Conservation (phyloP, 1,140 invertebrate genomes). For the Oppia nitens region DNA sequence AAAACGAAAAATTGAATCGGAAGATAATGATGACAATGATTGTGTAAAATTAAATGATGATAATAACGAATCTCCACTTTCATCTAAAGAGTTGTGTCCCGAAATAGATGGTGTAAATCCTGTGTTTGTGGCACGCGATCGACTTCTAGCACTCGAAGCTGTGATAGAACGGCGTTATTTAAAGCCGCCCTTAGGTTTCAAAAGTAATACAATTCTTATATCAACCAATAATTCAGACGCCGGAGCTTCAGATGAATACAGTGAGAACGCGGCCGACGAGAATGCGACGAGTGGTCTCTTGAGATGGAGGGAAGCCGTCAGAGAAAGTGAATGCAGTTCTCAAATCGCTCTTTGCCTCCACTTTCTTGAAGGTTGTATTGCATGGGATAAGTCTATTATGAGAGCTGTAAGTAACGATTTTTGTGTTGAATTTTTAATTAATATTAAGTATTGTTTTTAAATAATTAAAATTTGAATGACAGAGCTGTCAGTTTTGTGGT, state of each 20-base stretch:
- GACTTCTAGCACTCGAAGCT: conserved; percentile 62
- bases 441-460: not conserved
- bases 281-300: conserved; percentile 38
- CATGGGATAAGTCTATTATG: conserved; percentile 98
- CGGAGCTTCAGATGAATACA: conserved; percentile 9
- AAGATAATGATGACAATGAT: not conserved
- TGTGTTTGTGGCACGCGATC: conserved; percentile 49
- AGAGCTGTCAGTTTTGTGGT: conserved; percentile 93
- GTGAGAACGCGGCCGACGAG: conserved; percentile 18
- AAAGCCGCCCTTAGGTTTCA: conserved; percentile 65
- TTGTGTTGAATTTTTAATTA: not conserved
- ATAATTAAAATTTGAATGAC: conserved; percentile 22
- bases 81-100: not conserved
- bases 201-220: conserved; percentile 7
- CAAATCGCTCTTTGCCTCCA: conserved; percentile 67
- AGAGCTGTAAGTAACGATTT: conserved; percentile 63
- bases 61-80: not conserved
- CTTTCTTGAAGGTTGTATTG: conserved; percentile 73
- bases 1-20: not conserved
- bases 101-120: conserved; percentile 32
- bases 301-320: conserved; percentile 73
- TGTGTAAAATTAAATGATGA: not conserved
- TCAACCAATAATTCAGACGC: not conserved
- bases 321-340: conserved; percentile 59
- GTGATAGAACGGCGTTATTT: conserved; percentile 82